These are phyloP conservation scores for Cheilosia grossa DNA, from an alignment of 2,888 invertebrate species.

Conservation along the genomic window DNA sequence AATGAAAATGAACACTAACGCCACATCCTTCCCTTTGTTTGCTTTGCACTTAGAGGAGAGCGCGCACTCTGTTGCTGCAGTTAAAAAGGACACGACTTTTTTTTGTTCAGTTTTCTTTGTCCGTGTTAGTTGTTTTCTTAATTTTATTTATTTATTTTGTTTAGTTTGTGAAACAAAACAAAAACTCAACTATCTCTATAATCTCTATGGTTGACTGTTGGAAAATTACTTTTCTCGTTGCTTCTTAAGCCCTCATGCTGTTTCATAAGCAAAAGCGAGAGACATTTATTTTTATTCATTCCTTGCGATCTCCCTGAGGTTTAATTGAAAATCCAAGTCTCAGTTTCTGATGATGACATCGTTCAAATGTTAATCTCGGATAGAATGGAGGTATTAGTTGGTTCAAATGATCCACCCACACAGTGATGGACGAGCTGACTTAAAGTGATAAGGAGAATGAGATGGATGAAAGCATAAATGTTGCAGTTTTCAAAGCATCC, in stretches of 20 bases:
- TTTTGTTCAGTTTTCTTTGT: not conserved
- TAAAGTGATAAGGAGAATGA: constrained; percentile 9
- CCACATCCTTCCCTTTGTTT: constrained; percentile 48
- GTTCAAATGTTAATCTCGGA: constrained; percentile 63
- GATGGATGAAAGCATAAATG: not conserved
- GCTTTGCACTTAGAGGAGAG: constrained; percentile 39
- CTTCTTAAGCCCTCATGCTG: too few species aligned
- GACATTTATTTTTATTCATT: constrained; percentile 12
- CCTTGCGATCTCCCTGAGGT: constrained; percentile 30
- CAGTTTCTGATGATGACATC: constrained; percentile 67
- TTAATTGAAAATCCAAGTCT: constrained; percentile 58
- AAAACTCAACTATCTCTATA: not conserved
- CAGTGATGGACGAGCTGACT: constrained; percentile 46
- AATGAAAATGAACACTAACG: constrained; percentile 46
- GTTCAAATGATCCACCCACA: constrained; percentile 35
- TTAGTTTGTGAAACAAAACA: not conserved
- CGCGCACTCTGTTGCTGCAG: constrained; percentile 21
- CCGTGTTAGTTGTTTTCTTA: constrained; percentile 7
- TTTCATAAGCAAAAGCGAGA: not conserved
- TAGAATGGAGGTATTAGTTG: constrained; percentile 27
- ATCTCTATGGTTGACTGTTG: not conserved
- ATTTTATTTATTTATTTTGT: constrained; percentile 21
- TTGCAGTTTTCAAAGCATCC: constrained; percentile 37
- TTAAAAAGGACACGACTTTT: constrained; percentile 13
- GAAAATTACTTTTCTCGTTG: too few species aligned